Evolutionary conservation across 2,113 vertebrate species (phyloP), one percentile per base, ranked within the genome.

Genomic region (Boleophthalmus pectinirostris): DNA sequence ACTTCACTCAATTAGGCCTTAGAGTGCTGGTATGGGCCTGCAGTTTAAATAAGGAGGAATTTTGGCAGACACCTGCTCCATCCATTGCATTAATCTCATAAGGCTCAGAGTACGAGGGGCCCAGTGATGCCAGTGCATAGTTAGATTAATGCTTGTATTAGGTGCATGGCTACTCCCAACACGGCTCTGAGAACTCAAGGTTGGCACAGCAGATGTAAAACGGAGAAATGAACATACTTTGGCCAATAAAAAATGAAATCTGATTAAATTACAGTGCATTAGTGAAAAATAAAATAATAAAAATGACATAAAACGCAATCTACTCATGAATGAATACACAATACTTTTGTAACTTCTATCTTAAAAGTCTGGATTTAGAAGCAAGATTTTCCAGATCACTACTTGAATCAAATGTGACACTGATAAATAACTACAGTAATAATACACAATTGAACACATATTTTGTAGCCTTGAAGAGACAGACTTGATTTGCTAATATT

Each of bases 1-100:
- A 94, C 92, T 94, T 94, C 93, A 94, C 93, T 97, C 95, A 95
- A 95, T 97, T 97, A 95, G 90, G 85, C 90, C 90, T 97, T 97
- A 97, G 79, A 92, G 90, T 83, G 93, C 91, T 94, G 92, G 93
- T 94, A 95, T 94, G 93, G 90, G 93, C 94, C 66, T 92, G 90
- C 94, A 91, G 91, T 94, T 96, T 95, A 95, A 96, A 95, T 86
- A 92, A 90, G 82, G 90, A 93, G 94, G 92, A 93, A 84, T 94
- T 93, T 95, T 96, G 92, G 93, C 93, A 96, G 94, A 95, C 89
- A 94, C 92, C 93, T 93, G 92, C 92, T 95, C 88, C 89, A 91
- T 91, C 89, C 79, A 90, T 86, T 87, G 89, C 89, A 92, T 93
- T 95, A 94, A 95, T 94, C 93, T 93, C 88, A 94, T 95, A 94